Evolutionary conservation across 1,140 invertebrate species (phyloP).

Genomic region (Stegodyphus dumicola): DNA sequence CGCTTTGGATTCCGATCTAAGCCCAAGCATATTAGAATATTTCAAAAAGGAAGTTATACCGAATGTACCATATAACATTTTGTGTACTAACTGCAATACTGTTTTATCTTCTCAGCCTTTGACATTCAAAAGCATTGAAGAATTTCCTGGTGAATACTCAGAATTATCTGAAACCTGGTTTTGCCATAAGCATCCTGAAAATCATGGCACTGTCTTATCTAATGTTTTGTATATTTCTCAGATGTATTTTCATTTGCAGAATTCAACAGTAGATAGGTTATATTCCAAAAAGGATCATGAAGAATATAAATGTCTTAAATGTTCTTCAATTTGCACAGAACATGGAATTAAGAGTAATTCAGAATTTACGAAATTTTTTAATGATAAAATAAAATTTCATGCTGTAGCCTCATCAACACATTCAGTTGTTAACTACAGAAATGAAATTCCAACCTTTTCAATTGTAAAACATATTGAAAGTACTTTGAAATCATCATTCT

Average conservation of each 20-base stretch:
- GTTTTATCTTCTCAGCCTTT: background rate
- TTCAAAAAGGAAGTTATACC: background rate
- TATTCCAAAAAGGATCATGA: background rate
- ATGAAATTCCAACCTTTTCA: background rate
- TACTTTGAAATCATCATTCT: background rate
- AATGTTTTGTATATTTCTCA: background rate
- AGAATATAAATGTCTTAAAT: background rate
- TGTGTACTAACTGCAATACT: background rate
- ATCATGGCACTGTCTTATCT: background rate
- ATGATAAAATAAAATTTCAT: background rate
- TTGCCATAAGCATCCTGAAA: background rate
- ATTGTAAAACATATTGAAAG: background rate
- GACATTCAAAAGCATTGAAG: background rate
- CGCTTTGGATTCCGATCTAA: background rate
- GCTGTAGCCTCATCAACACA: background rate
- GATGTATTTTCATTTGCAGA: background rate
- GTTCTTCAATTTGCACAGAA: background rate
- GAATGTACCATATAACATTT: background rate
- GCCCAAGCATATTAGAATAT: background rate
- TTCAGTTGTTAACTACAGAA: background rate
- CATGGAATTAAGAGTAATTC: background rate
- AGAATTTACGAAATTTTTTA: background rate
- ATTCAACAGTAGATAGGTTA: background rate
- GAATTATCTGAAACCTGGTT: slow-evolving; percentile 1
- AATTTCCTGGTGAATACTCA: background rate